Evolutionary conservation across 2,113 vertebrate species (phyloP), one percentile per base, ranked within the genome.

Genomic region (Mionectes macconnelli): DNA sequence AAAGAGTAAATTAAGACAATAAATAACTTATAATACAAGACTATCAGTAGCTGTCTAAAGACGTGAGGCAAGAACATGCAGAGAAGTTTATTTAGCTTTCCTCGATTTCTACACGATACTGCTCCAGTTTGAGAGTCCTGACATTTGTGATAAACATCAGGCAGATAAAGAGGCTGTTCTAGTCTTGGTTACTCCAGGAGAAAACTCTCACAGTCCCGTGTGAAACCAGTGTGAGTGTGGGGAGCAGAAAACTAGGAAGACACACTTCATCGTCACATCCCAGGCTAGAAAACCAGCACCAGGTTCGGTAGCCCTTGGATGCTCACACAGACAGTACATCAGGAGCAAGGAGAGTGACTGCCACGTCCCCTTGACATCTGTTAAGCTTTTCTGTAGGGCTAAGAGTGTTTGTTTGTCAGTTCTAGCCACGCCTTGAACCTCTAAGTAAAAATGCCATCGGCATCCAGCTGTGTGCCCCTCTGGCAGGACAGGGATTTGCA

Each of bases 11-110:
- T 14, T 15, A 89, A 89, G 74, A 60, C 79, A 96, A 82, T 88
- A 92, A 93, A 89, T 89, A 96, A 89, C 70, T 89, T 77, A 56
- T 50, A 68, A 68, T 24, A 27, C 66, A 56, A 79, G 67, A 72
- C 67, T 92, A 95, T 97, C 83, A 90, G 73, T 59, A 87, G 69
- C 75, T 95, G 79, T 91, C 89, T 55, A 56, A 90, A 81, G 66
- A 75, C 1, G 4, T 9, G 74, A 87, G 94, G 52, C 64, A 64
- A 52, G 66, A 23, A 68, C 53, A 84, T 6, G 37, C 53, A n/a
- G 77, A 93, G 66, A 56, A 69, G 86, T 94, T 96, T 96, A 64
- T 89, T 94, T 87, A 91, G 84, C 49, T 14, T 81, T 84, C 37
- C 64, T 77, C 0, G 1, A 89, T 93, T 68, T 78, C 62, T 45